Evolutionary conservation across 2,888 invertebrate species (phyloP).

Genomic region (Sesia bembeciformis): DNA sequence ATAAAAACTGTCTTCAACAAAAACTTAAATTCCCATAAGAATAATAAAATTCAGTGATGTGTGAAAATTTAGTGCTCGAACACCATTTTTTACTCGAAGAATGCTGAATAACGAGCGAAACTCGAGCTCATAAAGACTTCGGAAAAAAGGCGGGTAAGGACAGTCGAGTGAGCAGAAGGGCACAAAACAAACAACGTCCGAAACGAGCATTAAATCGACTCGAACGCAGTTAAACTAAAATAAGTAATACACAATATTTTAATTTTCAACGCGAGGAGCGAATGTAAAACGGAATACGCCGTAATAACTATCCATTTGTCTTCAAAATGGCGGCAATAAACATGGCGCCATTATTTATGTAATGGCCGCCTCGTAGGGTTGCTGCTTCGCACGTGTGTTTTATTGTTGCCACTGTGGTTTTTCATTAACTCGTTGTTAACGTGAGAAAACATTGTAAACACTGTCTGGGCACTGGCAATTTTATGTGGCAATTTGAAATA

Average conservation of each 20-base stretch:
- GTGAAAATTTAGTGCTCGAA: slow-evolving; percentile 36
- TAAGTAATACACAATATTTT: slow-evolving; percentile 72
- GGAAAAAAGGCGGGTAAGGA: neutral
- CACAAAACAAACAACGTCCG: slow-evolving; percentile 33
- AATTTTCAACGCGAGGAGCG: slow-evolving; percentile 63
- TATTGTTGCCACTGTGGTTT: slow-evolving; percentile 63
- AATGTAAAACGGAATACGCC: slow-evolving; percentile 69
- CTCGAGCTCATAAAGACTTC: slow-evolving; percentile 23
- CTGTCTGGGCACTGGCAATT: neutral
- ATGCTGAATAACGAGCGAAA: slow-evolving; percentile 27
- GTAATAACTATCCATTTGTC: slow-evolving; percentile 75
- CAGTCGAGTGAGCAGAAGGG: slow-evolving; percentile 17
- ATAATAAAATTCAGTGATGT: slow-evolving; percentile 27
- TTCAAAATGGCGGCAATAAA: slow-evolving; percentile 74
- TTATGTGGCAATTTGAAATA: slow-evolving; percentile 1
- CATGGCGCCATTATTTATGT: slow-evolving; percentile 72
- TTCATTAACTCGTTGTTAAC: slow-evolving; percentile 53
- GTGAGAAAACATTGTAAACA: slow-evolving; percentile 26
- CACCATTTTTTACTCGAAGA: slow-evolving; percentile 28
- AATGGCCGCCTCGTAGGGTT: slow-evolving; percentile 66
- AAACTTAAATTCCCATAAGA: neutral
- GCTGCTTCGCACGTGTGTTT: slow-evolving; percentile 62
- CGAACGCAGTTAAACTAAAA: slow-evolving; percentile 61
- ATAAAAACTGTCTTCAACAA: neutral
- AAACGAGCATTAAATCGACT: slow-evolving; percentile 47